A percentile compares a stretch with the other conserved stretches of the same genome.
Conservation (phyloP, 2,113 vertebrate genomes). For the Gyps fulvus region DNA sequence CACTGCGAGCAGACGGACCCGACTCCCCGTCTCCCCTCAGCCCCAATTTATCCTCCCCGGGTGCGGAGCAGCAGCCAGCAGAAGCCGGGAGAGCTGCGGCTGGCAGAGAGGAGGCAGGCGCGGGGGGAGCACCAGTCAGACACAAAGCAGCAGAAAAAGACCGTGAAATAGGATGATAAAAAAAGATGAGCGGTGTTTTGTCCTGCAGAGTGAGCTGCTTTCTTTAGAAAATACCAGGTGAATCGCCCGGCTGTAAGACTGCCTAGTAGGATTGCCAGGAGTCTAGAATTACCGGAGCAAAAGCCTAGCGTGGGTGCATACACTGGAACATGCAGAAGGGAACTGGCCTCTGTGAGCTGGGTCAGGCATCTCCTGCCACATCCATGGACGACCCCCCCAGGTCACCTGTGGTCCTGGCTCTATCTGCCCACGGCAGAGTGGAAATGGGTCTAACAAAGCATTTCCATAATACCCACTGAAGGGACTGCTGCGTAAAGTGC, state of each 20-base stretch:
- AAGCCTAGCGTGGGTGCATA: neutral
- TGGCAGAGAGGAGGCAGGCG: neutral
- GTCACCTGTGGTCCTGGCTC: fast-evolving
- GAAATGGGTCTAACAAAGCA: neutral
- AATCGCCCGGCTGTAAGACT: fast-evolving
- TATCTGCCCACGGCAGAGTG: neutral
- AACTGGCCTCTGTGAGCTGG: neutral
- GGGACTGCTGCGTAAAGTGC: neutral
- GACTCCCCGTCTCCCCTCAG: neutral
- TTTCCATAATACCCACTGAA: neutral
- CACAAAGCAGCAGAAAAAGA: neutral
- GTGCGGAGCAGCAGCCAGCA: neutral
- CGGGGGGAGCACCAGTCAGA: fast-evolving
- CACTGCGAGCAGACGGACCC: neutral
- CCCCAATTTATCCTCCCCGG: fast-evolving
- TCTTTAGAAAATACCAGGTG: neutral
- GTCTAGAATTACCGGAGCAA: neutral
- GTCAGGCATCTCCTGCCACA: neutral
- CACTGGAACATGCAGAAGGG: fast-evolving
- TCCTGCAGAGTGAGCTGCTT: neutral
- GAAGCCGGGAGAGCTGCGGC: neutral
- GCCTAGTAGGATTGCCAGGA: neutral
- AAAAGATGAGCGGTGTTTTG: neutral
- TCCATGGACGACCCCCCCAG: fast-evolving
- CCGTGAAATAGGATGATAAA: neutral